Evolutionary conservation across 2,888 invertebrate genomes (phyloP), one percentile per base, ranked within the genome.

Genomic region (Cataglyphis rosenhaueri): DNA sequence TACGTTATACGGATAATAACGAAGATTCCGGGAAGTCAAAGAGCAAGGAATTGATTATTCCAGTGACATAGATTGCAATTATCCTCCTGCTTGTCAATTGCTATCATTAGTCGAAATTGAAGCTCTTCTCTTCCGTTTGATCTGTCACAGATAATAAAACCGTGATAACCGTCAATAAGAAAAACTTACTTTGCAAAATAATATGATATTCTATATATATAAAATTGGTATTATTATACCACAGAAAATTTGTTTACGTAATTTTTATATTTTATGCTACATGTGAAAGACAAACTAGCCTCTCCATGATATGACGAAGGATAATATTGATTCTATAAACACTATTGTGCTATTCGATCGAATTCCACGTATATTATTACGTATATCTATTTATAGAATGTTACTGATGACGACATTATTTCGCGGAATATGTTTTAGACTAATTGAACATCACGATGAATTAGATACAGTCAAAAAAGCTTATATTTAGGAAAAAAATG

Each of bases 311-410:
- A 35, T 25, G 18, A 48, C 38, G 41, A n/a, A 64, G n/a, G 35
- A 48, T 75, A 59, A 59, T 66, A 61, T 79, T 32, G 71, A 71
- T 68, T 81, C 71, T 35, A 21, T 65, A 29, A 59, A 44, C 52
- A 25, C 38, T 66, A 48, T 68, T 64, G 35, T 59, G 18, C 25
- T 44, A 6, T 3, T 12, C 66, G 62, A 82, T 59, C 38, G 61
- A 68, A 70, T 62, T 64, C n/a, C 38, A 55, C 35, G 21, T 32
- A 41, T 41, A 57, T 48, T 48, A 48, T 48, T 48, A 52, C n/a
- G 8, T 52, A 52, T n/a, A 52, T 52, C 6, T 52, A 52, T 79
- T 84, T 59, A 1, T 78, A 82, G 55, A 76, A 68, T 44, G 35
- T 78, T 62, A 70, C 64, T 71, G 15, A 4, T 35, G 38, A 68